Base-by-base conservation (phyloP, 2,888 invertebrate species). In the Microdon myrmicae region DNA sequence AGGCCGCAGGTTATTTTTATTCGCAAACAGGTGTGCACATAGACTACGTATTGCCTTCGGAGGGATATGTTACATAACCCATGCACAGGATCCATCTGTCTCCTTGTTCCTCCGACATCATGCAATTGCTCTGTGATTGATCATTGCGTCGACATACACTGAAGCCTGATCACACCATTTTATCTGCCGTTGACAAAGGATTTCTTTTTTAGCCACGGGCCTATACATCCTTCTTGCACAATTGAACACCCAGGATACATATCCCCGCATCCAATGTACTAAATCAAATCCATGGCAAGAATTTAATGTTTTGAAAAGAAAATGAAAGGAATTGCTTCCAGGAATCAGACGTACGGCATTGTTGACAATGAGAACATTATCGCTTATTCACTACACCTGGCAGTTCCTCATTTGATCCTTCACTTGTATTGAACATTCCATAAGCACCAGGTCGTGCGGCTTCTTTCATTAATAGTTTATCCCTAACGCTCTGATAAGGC, bases 61-160 rank as follows among this genome's bases (percentile, higher is more conserved):
- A 28, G 8, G n/a, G 9, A 41, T 19, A n/a, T n/a, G n/a, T n/a
- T n/a, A n/a, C n/a, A n/a, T n/a, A n/a, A n/a, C n/a, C n/a, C n/a
- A n/a, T n/a, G n/a, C n/a, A n/a, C n/a, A n/a, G n/a, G 31, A 47
- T 14, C 26, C 17, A 3, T 22, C 43, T 25, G 38, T 44, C 9
- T 39, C 61, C 61, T 39, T 39, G 23, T 43, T 56, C 55, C 49
- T 61, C 34, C 61, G 56, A 55, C 61, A 49, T 61, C 43, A 26
- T 43, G 43, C 26, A 28, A 17, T 48, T 35, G 48, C 44, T 35
- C 35, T 12, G 19, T 55, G 56, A 61, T 61, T 45, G 61, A 61
- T 61, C 5, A 49, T 22, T 32, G 44, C 58, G 51, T 41, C 13
- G 29, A 16, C 31, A 10, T 6, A 8, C 19, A 25, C 23, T 13